A percentile compares a stretch with the other conserved stretches of the same genome.
Evolutionary conservation across 2,888 invertebrate species (phyloP).

Genomic region (Tetragonula carbonaria): DNA sequence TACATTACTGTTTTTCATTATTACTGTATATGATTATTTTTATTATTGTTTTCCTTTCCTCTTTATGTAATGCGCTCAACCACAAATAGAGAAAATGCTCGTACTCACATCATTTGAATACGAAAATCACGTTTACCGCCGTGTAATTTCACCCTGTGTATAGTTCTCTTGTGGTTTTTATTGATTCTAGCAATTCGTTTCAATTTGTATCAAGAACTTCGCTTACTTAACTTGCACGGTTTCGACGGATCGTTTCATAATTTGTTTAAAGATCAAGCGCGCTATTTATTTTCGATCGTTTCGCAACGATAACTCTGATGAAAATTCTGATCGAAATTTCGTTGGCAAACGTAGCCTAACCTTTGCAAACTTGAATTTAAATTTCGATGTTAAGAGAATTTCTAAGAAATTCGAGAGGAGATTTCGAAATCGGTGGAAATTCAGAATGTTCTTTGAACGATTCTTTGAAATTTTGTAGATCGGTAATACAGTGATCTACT

Average conservation of each 20-base stretch:
- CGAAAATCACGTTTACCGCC: not conserved
- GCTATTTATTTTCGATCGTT: too few relatives aligned
- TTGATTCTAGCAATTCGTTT: not conserved
- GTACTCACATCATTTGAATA: not conserved
- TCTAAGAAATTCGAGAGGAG: not conserved
- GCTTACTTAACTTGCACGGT: not conserved
- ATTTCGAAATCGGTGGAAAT: too few relatives aligned
- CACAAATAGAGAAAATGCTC: not conserved
- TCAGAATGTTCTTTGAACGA: too few relatives aligned
- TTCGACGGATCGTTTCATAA: too few relatives aligned
- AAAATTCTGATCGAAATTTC: too few relatives aligned
- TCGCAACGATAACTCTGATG: too few relatives aligned
- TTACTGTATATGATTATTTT: too few relatives aligned
- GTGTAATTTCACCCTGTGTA: not conserved
- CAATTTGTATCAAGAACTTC: not conserved
- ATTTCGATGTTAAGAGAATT: not conserved
- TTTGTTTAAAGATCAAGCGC: too few relatives aligned
- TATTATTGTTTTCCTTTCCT: conserved; percentile 13
- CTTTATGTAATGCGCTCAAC: conserved; percentile 13
- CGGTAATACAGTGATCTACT: too few relatives aligned
- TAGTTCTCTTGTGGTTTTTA: not conserved
- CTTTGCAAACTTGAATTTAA: too few relatives aligned
- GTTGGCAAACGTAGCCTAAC: too few relatives aligned
- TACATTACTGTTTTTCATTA: not conserved
- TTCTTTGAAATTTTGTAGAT: too few relatives aligned